Conservation (phyloP, 2,113 vertebrate species). For the Mionectes macconnelli region DNA sequence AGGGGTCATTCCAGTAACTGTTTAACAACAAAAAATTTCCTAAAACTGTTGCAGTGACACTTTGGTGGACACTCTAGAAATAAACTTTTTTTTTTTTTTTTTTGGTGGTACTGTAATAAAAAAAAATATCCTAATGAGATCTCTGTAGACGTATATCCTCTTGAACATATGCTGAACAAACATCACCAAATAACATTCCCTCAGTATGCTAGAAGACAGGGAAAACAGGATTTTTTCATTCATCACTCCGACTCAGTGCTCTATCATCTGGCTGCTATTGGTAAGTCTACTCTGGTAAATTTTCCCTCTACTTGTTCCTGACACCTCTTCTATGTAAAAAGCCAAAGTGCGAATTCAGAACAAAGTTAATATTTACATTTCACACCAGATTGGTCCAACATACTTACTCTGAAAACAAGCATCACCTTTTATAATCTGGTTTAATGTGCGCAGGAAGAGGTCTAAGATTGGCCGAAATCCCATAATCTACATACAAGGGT, state of each 20-base stretch:
- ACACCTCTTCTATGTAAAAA: not conserved
- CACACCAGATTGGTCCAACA: not conserved
- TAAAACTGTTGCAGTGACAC: not conserved
- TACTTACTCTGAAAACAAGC: not conserved
- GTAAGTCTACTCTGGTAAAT: not conserved
- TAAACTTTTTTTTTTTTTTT: not conserved
- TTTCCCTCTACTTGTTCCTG: not conserved
- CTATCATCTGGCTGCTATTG: not conserved
- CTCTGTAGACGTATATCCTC: not conserved
- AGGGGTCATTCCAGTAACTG: not conserved
- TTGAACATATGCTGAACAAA: not conserved
- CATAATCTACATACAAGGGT: not conserved
- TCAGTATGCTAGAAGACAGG: not conserved
- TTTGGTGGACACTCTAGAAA: not conserved
- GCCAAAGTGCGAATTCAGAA: not conserved
- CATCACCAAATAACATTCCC: not conserved
- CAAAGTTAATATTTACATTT: not conserved
- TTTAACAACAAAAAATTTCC: not conserved
- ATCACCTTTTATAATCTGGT: not conserved
- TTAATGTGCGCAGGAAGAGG: not conserved
- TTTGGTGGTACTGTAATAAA: not conserved
- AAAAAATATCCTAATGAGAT: not conserved
- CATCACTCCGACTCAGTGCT: not conserved
- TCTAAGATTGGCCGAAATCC: not conserved
- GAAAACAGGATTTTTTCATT: not conserved